Conservation (phyloP, 2,113 vertebrate genomes). For the Neoarius graeffei region DNA sequence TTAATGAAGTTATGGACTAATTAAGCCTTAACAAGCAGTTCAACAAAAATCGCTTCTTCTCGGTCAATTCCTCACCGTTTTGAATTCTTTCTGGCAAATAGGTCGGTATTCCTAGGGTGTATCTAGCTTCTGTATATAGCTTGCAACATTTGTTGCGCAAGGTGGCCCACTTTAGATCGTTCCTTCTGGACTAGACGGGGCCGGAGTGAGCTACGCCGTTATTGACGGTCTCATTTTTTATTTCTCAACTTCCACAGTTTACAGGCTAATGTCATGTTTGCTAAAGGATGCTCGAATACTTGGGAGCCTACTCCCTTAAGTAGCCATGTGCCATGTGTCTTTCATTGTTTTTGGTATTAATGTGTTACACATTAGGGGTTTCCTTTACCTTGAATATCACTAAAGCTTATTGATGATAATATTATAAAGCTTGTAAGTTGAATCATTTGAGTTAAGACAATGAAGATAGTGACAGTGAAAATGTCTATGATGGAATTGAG, state of each 20-base stretch:
- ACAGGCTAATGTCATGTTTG: neutral
- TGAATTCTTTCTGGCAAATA: too few relatives aligned
- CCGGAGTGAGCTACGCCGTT: too few relatives aligned
- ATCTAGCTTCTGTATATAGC: too few relatives aligned
- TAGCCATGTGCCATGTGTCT: neutral
- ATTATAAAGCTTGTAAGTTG: neutral
- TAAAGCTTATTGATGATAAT: neutral
- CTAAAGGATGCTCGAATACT: neutral
- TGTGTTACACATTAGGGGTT: neutral
- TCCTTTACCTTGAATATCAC: neutral
- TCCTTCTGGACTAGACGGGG: too few relatives aligned
- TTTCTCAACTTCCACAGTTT: neutral
- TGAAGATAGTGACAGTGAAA: neutral
- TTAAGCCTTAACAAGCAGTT: too few relatives aligned
- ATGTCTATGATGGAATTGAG: neutral
- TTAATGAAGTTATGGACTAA: too few relatives aligned
- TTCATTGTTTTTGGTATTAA: neutral
- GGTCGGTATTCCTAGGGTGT: too few relatives aligned
- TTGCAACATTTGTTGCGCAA: too few relatives aligned
- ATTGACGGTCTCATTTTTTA: too few relatives aligned
- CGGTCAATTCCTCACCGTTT: too few relatives aligned
- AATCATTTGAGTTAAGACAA: neutral
- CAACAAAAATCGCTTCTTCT: too few relatives aligned
- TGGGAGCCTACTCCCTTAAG: neutral
- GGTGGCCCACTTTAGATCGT: too few relatives aligned